Percentiles rank a stretch among this genome's conserved stretches.
These are phyloP conservation scores for Hipposideros larvatus DNA, from an alignment of 2,797 vertebrate species.

Conservation along the genomic window DNA sequence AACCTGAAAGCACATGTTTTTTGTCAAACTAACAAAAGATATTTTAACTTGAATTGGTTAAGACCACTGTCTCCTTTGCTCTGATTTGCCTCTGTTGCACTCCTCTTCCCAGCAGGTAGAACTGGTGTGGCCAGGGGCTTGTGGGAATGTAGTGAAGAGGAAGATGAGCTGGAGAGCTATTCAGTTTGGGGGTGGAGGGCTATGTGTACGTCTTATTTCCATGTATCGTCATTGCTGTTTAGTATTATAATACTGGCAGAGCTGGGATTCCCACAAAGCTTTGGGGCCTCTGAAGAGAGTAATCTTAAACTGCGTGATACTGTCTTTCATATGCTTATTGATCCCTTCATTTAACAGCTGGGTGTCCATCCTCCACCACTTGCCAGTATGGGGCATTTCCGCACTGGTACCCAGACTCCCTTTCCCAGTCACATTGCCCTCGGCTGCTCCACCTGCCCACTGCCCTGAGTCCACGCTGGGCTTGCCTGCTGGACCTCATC, in stretches of 20 bases:
- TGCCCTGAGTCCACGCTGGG: background rate
- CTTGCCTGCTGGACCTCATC: accelerated
- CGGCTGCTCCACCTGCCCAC: background rate
- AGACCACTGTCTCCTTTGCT: background rate
- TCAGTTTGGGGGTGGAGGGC: background rate
- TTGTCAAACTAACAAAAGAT: background rate
- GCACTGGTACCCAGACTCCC: background rate
- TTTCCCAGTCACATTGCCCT: background rate
- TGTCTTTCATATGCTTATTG: background rate
- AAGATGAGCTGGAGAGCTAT: background rate
- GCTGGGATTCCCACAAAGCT: background rate
- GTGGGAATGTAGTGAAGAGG: background rate
- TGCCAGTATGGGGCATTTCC: background rate
- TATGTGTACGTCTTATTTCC: background rate
- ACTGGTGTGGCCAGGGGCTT: background rate
- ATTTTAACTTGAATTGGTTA: background rate
- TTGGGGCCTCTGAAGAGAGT: background rate
- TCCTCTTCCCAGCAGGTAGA: background rate
- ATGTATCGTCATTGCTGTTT: background rate
- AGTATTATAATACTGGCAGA: background rate
- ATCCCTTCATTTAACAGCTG: background rate
- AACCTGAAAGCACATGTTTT: background rate
- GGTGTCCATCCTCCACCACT: background rate
- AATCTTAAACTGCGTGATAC: background rate
- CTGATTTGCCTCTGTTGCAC: background rate